These are phyloP conservation scores for Molorchus minor DNA, from an alignment of 2,888 invertebrate species.

Conservation along the genomic window DNA sequence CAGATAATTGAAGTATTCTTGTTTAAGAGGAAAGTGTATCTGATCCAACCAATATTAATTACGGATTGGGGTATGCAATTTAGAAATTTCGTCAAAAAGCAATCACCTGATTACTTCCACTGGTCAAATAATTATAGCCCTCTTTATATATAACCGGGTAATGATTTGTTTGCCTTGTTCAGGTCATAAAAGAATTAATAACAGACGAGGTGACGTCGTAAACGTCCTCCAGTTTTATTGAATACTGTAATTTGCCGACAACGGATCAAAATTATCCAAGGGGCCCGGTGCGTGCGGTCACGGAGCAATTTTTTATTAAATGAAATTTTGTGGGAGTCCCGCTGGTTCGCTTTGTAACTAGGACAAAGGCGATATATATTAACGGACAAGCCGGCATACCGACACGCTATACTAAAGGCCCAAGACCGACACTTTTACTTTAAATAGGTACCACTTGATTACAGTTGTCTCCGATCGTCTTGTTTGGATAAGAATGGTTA, in stretches of 20 bases:
- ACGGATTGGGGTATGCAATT: neutral
- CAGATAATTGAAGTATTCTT: too few species aligned
- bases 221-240: conserved; percentile 16
- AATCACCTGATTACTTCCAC: conserved; percentile 7
- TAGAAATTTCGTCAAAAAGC: conserved; percentile 8
- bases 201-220: conserved; percentile 14
- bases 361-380: too few species aligned
- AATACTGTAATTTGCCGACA: conserved; percentile 17
- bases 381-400: too few species aligned
- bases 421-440: too few species aligned
- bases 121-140: neutral
- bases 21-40: too few species aligned
- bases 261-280: conserved; percentile 21
- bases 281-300: conserved; percentile 14
- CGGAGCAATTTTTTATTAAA: conserved; percentile 8
- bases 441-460: too few species aligned
- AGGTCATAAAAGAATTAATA: conserved; percentile 17
- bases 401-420: too few species aligned
- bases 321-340: conserved; percentile 11
- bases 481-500: too few species aligned
- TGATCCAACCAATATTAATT: neutral
- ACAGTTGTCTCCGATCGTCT: too few species aligned
- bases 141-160: conserved; percentile 2
- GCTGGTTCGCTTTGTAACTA: too few species aligned
- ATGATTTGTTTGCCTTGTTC: conserved; percentile 16